Evolutionary conservation across 2,797 vertebrate genomes (phyloP), one percentile per base, ranked within the genome.

Genomic region (Nyctalus aviator): DNA sequence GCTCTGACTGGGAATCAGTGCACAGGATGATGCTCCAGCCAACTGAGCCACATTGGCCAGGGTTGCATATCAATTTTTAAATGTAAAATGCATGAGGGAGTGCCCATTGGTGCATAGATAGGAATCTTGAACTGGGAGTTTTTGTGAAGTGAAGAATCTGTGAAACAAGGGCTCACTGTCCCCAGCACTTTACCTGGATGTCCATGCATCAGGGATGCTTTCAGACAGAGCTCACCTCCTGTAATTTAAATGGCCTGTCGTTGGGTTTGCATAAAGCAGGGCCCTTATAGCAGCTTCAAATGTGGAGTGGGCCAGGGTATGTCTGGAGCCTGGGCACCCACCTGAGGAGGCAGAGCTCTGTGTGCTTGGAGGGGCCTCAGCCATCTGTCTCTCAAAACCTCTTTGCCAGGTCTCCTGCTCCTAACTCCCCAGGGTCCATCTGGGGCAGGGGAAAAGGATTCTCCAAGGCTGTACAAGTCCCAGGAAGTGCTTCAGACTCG

Each of bases 261-360:
- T 59, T 30, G 71, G 12, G 27, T 84, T 84, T 84, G n/a, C 25
- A 8, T 46, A 53, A n/a, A 77, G 59, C 71, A 9, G 59, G 21
- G 5, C 4, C 18, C 46, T 53, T 64, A 88, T 13, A 18, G 57
- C 32, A 23, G 66, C 35, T 77, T 88, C 6, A 9, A 73, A 46
- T 30, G 53, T 44, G n/a, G 32, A 35, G 69, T 1, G 20, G 79
- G 44, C 46, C 64, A 53, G 15, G 71, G 44, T 5, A 3, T 66
- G 57, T 17, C 68, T 30, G 18, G 66, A 32, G 30, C 20, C 41
- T 37, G 64, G 83, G 79, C 93, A 96, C 95, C 91, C 88, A 98
- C 98, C 98, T 98, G 98, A 48, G 91, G 17, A 12, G 97, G 53
- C 59, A 83, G 83, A 75, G 81, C 84, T 88, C 93, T 41, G 79